Conservation (phyloP, 53 echinoderm and acorn worm species). For the Hippasteria phrygiana region DNA sequence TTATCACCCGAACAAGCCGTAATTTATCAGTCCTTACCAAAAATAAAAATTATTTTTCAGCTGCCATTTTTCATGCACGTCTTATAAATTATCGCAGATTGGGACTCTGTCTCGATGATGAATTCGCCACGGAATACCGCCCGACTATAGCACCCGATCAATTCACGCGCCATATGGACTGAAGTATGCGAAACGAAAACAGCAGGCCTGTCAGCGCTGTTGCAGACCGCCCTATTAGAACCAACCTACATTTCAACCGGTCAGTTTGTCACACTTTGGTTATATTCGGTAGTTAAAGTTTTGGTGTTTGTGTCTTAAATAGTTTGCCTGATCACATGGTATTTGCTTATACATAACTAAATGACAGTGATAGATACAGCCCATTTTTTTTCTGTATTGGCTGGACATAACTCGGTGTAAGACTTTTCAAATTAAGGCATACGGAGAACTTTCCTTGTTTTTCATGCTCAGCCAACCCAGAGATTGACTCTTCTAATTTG, state of each 20-base stretch:
- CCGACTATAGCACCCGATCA: constrained; percentile 16
- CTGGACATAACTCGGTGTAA: background rate
- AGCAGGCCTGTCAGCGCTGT: background rate
- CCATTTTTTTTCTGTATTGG: background rate
- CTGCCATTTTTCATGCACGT: background rate
- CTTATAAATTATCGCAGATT: constrained; percentile 3
- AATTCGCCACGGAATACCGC: constrained; percentile 5
- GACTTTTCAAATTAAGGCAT: too few relatives aligned
- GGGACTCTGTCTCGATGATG: constrained; percentile 1
- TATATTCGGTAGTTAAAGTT: background rate
- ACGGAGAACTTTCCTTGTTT: too few relatives aligned
- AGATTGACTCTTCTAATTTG: too few relatives aligned
- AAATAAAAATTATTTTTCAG: background rate
- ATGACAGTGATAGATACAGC: constrained; percentile 1
- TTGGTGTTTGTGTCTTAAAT: background rate
- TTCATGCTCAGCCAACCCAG: too few relatives aligned
- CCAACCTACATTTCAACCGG: background rate
- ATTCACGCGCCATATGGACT: constrained; percentile 20
- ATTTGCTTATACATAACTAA: constrained; percentile 8
- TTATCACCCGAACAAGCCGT: background rate
- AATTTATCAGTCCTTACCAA: background rate
- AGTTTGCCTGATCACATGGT: background rate
- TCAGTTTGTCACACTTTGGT: background rate
- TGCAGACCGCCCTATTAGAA: background rate
- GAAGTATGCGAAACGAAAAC: constrained; percentile 51